Evolutionary conservation across 2,113 vertebrate genomes (phyloP).

Genomic region (Stomatorhinus ivindoensis): DNA sequence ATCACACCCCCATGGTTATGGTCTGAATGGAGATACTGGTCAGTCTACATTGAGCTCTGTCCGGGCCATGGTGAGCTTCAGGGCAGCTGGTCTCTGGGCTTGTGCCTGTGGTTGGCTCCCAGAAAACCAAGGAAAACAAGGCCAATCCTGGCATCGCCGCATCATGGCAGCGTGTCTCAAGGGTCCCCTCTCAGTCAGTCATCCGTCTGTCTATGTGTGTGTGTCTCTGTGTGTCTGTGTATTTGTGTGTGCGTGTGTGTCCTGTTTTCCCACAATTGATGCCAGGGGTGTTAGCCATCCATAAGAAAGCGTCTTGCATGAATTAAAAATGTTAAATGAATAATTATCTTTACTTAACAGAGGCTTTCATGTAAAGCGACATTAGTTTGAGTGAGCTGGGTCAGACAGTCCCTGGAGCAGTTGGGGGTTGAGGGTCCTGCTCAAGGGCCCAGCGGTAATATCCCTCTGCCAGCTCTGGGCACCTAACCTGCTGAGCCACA

Average conservation of each 20-base stretch:
- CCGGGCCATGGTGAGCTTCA: neutral
- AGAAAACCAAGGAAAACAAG: neutral
- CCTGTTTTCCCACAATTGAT: neutral
- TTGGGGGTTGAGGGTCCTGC: neutral
- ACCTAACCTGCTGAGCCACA: neutral
- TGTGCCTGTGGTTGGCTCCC: neutral
- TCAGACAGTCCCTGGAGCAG: neutral
- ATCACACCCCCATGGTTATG: neutral
- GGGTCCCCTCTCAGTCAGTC: conserved; percentile 10
- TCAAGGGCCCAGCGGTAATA: neutral
- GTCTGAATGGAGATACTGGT: neutral
- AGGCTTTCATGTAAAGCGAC: neutral
- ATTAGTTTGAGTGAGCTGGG: neutral
- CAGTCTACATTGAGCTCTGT: neutral
- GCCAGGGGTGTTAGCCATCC: neutral
- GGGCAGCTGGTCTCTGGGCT: neutral
- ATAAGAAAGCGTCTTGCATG: neutral
- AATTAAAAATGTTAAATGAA: neutral
- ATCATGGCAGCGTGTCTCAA: neutral
- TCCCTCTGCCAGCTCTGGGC: neutral
- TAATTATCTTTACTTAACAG: neutral
- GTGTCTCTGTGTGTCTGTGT: neutral
- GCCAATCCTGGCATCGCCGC: neutral
- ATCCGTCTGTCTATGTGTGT: neutral
- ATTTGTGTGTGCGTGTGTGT: neutral